A percentile compares a stretch with the other conserved stretches of the same genome.
Conservation (phyloP, 2,888 invertebrate genomes). For the Mythimna pallens region DNA sequence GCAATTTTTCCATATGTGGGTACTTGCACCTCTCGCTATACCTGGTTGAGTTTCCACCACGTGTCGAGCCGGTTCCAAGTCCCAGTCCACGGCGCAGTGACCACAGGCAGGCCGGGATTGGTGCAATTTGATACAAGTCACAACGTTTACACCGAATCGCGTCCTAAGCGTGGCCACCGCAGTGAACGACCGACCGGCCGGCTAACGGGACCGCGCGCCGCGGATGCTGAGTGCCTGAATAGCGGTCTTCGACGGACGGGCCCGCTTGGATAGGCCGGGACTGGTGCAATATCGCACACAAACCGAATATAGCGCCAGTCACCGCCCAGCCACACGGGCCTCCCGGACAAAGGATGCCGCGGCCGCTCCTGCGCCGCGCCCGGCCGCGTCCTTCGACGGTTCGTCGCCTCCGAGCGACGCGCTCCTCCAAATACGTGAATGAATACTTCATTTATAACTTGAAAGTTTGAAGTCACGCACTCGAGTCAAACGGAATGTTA, state of each 20-base stretch:
- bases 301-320: constrained; percentile 90
- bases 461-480: constrained; percentile 76
- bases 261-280: constrained; percentile 91
- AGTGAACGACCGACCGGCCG: constrained; percentile 88
- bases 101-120: constrained; percentile 91
- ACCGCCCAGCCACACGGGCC: constrained; percentile 89
- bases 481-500: constrained; percentile 77
- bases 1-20: constrained; percentile 41
- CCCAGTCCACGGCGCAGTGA: constrained; percentile 72
- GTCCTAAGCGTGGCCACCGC: constrained; percentile 90
- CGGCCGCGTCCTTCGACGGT: constrained; percentile 68
- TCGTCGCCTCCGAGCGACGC: constrained; percentile 58
- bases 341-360: constrained; percentile 83
- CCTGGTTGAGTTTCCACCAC: constrained; percentile 70
- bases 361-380: constrained; percentile 82
- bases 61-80: constrained; percentile 52
- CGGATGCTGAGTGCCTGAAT: constrained; percentile 86
- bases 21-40: constrained; percentile 65
- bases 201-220: constrained; percentile 89
- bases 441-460: constrained; percentile 70
- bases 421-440: constrained; percentile 66
- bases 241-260: constrained; percentile 87
- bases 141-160: constrained; percentile 90
- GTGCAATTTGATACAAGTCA: constrained; percentile 89
- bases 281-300: constrained; percentile 90